Base-by-base conservation (phyloP, 2,113 vertebrate genomes). In the Psammodynastes pulverulentus region DNA sequence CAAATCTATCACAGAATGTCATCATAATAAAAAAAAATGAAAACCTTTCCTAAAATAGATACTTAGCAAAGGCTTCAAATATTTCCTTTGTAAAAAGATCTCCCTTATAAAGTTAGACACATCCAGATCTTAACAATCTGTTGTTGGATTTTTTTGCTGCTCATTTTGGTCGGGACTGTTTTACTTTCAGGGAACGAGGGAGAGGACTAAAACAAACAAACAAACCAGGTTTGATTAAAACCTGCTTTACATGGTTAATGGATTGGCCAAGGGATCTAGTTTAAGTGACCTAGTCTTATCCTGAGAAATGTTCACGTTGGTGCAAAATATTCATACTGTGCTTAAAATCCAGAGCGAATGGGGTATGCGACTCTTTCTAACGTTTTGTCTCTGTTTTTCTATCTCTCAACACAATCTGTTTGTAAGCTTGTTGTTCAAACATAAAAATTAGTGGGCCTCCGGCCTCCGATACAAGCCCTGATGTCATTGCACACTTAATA, bases 1-100 rank as follows among this genome's bases (percentile, higher is more conserved):
- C 34, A 84, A 94, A 89, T 92, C 54, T 53, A 88, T 90, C 86
- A 92, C 91, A 92, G 53, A 86, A 87, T n/a, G 92, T 26, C 19
- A 49, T 89, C 39, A n/a, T 87, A 86, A 72, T 93, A 58, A 90
- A 72, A 72, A 90, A 48, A 72, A 89, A 52, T 67, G 46, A 79
- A 84, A 21, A 67, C 6, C 7, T 79, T 79, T 79, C 34, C 89
- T 92, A 92, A 92, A 62, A 53, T 67, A 89, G 24, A 92, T 72
- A 49, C 46, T 91, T 86, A 94, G 89, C 89, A 89, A 91, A 88
- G 93, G 88, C 54, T 90, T 89, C 45, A 85, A 89, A 26, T 5
- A 29, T n/a, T 89, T 21, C n/a, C 10, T 45, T n/a, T 21, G 19
- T 26, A 19, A 29, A 0, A 49, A 58, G 34, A 43, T 23, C 84